Evolutionary conservation across 2,888 invertebrate species (phyloP).

Genomic region (Pristionchus exspectatus): DNA sequence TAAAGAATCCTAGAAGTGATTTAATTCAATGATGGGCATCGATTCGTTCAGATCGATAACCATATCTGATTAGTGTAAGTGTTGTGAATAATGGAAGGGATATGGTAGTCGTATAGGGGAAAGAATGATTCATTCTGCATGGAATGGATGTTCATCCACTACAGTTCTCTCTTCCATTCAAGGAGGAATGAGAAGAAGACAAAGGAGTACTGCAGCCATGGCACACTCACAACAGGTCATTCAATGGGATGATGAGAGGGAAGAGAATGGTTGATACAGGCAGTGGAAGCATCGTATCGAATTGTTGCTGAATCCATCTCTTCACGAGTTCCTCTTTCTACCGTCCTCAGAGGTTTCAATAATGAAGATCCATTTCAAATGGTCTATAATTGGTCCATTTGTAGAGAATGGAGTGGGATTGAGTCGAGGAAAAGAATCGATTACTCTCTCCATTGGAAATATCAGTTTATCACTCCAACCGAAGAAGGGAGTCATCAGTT

Average conservation of each 20-base stretch:
- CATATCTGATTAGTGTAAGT: constrained; percentile 28
- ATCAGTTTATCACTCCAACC: constrained; percentile 4
- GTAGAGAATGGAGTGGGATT: constrained; percentile 2
- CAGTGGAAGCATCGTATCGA: constrained; percentile 39
- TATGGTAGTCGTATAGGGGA: background rate
- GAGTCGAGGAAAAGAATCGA: constrained; percentile 8
- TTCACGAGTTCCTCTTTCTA: constrained; percentile 13
- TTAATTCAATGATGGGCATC: background rate
- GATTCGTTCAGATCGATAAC: constrained; percentile 41
- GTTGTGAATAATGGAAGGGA: background rate
- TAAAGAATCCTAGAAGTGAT: constrained; percentile 10
- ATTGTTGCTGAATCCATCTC: constrained; percentile 4
- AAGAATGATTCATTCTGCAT: constrained; percentile 41
- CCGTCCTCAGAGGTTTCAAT: constrained; percentile 39
- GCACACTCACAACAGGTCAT: constrained; percentile 23
- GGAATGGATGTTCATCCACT: constrained; percentile 37
- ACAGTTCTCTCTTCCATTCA: constrained; percentile 11
- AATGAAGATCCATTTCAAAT: background rate
- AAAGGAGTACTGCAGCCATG: background rate
- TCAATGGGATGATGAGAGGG: background rate
- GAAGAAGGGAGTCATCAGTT: constrained; percentile 11
- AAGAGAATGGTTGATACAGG: background rate
- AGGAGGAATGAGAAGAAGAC: constrained; percentile 47
- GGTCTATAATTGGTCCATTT: background rate
- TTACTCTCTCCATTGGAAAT: background rate